Evolutionary conservation across 92 coral and sea anemone species (phyloP).

Genomic region (Bergia sp.): DNA sequence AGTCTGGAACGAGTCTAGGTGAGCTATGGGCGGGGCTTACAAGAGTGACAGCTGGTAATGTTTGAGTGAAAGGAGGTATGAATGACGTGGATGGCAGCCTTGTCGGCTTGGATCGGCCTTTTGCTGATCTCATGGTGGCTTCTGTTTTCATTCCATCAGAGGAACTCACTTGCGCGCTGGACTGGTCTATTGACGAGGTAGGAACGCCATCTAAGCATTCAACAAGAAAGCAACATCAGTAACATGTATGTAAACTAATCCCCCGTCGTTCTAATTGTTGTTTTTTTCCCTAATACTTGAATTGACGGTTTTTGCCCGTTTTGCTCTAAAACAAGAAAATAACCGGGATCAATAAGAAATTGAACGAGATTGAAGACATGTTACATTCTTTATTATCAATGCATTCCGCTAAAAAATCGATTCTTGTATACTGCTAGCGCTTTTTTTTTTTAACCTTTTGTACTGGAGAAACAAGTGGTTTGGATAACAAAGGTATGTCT

Average conservation of each 20-base stretch:
- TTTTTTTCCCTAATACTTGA: background rate
- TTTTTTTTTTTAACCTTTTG: too few species aligned
- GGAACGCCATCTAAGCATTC: slow-evolving; percentile 21
- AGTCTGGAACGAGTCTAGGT: slow-evolving; percentile 82
- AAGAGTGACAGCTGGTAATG: slow-evolving; percentile 60
- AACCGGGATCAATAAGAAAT: too few species aligned
- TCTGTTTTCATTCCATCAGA: slow-evolving; percentile 17
- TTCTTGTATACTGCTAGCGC: too few species aligned
- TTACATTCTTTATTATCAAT: too few species aligned
- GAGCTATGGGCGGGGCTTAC: slow-evolving; percentile 79
- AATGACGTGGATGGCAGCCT: slow-evolving; percentile 54
- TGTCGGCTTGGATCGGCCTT: slow-evolving; percentile 36
- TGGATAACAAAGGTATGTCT: too few species aligned
- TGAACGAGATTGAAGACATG: too few species aligned
- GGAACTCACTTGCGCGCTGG: slow-evolving; percentile 11
- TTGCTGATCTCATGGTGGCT: slow-evolving; percentile 11
- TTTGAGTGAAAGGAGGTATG: slow-evolving; percentile 59
- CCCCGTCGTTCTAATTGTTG: background rate
- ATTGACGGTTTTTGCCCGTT: too few species aligned
- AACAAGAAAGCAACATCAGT: background rate
- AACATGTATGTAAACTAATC: background rate
- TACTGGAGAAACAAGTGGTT: too few species aligned
- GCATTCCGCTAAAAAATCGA: too few species aligned
- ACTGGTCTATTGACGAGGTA: background rate
- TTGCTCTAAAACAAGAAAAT: background rate